A percentile compares a stretch with the other conserved stretches of the same genome.
phyloP scores from a whole-genome alignment of 2,113 vertebrate genomes.

The Oncorhynchus gorbuscha region DNA sequence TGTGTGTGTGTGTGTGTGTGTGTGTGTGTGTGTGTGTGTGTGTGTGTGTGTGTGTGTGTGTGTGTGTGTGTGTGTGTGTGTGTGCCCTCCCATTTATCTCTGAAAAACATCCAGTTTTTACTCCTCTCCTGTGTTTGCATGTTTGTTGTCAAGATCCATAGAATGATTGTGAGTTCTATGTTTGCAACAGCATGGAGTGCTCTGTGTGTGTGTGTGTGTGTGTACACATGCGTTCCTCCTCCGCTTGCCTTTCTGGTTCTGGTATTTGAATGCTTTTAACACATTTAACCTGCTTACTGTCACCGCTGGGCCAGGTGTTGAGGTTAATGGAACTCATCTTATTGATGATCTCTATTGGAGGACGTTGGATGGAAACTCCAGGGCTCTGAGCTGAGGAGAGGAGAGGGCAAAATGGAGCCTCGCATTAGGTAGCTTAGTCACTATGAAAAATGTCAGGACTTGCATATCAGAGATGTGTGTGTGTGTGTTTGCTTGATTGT shows the following conservation, averaged over 20 bases:
- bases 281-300: conserved; percentile 6
- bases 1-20: too few relatives aligned
- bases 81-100: too few relatives aligned
- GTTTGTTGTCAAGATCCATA: too few relatives aligned
- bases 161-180: too few relatives aligned
- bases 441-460: too few relatives aligned
- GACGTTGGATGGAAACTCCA: neutral
- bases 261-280: neutral
- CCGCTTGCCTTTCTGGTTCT: conserved; percentile 5
- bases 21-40: too few relatives aligned
- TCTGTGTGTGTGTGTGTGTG: neutral
- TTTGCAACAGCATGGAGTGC: neutral
- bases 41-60: too few relatives aligned
- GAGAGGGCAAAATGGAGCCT: neutral
- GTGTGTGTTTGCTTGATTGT: neutral
- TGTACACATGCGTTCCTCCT: too few relatives aligned
- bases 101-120: too few relatives aligned
- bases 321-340: neutral
- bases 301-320: neutral
- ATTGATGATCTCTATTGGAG: neutral
- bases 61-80: too few relatives aligned
- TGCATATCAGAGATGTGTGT: neutral
- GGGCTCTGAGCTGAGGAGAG: neutral
- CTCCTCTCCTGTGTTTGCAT: too few relatives aligned
- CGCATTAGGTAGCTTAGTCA: too few relatives aligned